Conservation (phyloP, 1,140 invertebrate genomes). For the Cotesia chilonis region DNA sequence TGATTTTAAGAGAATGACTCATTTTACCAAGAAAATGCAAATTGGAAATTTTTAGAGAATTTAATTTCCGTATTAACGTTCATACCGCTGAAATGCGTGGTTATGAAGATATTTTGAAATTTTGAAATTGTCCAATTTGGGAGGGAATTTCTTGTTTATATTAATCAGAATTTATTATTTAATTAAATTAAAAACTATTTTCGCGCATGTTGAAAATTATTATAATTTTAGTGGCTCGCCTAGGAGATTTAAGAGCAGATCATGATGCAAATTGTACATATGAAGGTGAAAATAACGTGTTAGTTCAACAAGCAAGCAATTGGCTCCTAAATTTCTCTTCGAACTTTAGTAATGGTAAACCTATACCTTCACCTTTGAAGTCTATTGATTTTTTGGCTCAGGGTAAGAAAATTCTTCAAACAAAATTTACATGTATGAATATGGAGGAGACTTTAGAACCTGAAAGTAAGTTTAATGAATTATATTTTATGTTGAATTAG, state of each 20-base stretch:
- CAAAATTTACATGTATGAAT: conserved; percentile 63
- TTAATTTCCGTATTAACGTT: too few relatives aligned
- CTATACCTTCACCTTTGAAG: conserved; percentile 69
- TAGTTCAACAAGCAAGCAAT: conserved; percentile 94
- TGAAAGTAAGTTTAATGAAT: conserved; percentile 68
- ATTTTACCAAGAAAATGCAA: too few relatives aligned
- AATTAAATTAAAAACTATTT: conserved; percentile 14
- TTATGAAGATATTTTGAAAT: too few relatives aligned
- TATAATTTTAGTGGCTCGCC: conserved; percentile 70
- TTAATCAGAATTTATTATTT: neutral
- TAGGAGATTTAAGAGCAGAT: conserved; percentile 86
- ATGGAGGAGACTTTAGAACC: conserved; percentile 61
- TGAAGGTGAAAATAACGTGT: conserved; percentile 95
- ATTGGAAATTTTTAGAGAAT: too few relatives aligned
- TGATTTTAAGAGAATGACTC: too few relatives aligned
- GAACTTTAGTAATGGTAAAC: conserved; percentile 59
- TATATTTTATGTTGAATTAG: conserved; percentile 15
- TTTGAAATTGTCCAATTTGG: too few relatives aligned
- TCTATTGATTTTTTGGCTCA: conserved; percentile 72
- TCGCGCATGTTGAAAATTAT: neutral
- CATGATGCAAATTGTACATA: conserved; percentile 94
- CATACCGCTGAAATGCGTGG: too few relatives aligned
- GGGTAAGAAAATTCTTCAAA: conserved; percentile 63
- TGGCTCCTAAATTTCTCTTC: conserved; percentile 79
- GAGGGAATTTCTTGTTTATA: too few relatives aligned